A percentile compares a stretch with the other conserved stretches of the same genome.
These are phyloP conservation scores for Cathartes aura DNA, from an alignment of 2,113 vertebrate genomes.

Conservation along the genomic window DNA sequence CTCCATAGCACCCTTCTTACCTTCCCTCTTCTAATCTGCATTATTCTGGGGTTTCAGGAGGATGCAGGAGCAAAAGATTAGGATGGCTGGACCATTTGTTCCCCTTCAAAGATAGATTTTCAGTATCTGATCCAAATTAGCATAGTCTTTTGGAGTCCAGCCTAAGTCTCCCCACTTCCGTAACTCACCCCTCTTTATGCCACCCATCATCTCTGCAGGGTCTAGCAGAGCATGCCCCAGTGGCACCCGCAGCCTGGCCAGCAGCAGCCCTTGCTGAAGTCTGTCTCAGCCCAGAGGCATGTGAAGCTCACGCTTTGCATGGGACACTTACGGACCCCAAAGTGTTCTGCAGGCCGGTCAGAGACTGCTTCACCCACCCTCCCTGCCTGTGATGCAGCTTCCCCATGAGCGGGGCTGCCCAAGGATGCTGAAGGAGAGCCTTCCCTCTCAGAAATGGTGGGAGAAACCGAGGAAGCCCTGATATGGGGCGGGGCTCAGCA, in stretches of 20 bases:
- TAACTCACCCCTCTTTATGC: fast-evolving
- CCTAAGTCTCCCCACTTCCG: background rate
- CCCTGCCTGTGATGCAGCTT: fast-evolving
- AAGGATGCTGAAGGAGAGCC: background rate
- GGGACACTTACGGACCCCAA: fast-evolving
- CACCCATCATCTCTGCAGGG: fast-evolving
- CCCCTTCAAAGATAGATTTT: background rate
- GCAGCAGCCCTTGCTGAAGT: background rate
- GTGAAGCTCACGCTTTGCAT: fast-evolving
- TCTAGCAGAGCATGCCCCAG: fast-evolving
- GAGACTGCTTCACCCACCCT: background rate
- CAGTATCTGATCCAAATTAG: background rate
- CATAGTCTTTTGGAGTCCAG: background rate
- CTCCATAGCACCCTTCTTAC: background rate
- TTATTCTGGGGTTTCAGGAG: background rate
- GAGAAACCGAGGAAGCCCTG: background rate
- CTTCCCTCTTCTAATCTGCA: background rate
- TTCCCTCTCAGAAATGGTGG: background rate
- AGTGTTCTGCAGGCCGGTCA: background rate
- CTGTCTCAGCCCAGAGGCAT: fast-evolving
- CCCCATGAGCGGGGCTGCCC: fast-evolving
- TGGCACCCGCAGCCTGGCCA: fast-evolving
- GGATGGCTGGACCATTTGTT: background rate
- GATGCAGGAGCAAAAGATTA: background rate
- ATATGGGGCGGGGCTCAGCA: background rate